phyloP scores from a whole-genome alignment of 2,888 invertebrate species.

The Drosophila trichaetosa region DNA sequence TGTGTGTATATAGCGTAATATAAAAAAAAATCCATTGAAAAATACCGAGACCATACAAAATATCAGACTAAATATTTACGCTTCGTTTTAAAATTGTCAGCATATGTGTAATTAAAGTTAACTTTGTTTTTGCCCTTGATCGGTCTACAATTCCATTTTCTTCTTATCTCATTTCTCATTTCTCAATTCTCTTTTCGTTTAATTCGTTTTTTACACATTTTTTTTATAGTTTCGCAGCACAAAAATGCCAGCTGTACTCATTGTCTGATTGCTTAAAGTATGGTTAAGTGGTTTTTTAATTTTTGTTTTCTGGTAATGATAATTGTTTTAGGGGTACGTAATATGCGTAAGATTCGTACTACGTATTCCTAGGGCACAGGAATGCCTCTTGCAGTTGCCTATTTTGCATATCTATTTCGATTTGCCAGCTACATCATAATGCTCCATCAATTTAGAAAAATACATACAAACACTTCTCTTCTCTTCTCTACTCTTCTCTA shows the following conservation, averaged over 20 bases:
- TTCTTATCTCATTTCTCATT: background rate
- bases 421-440: conserved; percentile 23
- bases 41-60: conserved; percentile 36
- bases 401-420: conserved; percentile 10
- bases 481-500: background rate
- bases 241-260: conserved; percentile 46
- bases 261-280: conserved; percentile 52
- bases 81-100: conserved; percentile 59
- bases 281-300: conserved; percentile 20
- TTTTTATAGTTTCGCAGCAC: conserved; percentile 29
- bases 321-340: conserved; percentile 33
- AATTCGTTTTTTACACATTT: conserved; percentile 1
- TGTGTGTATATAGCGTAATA: conserved; percentile 11
- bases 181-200: background rate
- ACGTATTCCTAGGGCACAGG: conserved; percentile 59
- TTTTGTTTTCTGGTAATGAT: conserved; percentile 21
- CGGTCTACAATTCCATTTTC: conserved; percentile 29
- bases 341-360: conserved; percentile 17
- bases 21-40: conserved; percentile 28
- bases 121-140: conserved; percentile 47
- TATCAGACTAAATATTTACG: conserved; percentile 66
- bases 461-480: conserved; percentile 60
- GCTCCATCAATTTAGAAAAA: conserved; percentile 60
- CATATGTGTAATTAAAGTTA: conserved; percentile 64
- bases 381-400: conserved; percentile 53